Conservation (phyloP, 2,113 vertebrate genomes). For the Neogale vison region DNA sequence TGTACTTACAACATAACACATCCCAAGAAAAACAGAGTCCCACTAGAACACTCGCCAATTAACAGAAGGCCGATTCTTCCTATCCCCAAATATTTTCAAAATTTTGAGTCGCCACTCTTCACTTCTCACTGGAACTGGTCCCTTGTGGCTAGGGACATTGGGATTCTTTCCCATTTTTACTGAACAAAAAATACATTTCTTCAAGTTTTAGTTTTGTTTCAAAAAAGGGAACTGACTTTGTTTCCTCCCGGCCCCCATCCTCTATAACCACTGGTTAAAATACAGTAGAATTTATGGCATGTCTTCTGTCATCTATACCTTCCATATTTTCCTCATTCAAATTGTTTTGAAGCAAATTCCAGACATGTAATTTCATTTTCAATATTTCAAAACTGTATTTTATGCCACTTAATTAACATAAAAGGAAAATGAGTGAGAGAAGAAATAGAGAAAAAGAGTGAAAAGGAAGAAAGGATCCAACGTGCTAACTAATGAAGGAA, state of each 20-base stretch:
- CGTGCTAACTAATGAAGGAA: background rate
- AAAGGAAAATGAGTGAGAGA: background rate
- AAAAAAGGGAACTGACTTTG: constrained; percentile 83
- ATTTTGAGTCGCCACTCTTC: constrained; percentile 74
- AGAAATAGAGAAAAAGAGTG: background rate
- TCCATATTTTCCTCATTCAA: background rate
- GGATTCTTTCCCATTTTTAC: constrained; percentile 69
- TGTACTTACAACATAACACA: constrained; percentile 75
- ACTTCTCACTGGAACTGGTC: constrained; percentile 79
- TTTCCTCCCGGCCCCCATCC: constrained; percentile 82
- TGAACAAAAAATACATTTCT: constrained; percentile 53
- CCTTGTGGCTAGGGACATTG: constrained; percentile 78
- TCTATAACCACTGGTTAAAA: constrained; percentile 84
- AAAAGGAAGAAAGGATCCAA: background rate
- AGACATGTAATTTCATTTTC: constrained; percentile 18
- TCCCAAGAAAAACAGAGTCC: constrained; percentile 79
- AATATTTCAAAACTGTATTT: background rate
- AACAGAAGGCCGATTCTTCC: constrained; percentile 82
- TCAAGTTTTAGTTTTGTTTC: constrained; percentile 80
- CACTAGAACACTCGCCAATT: constrained; percentile 84
- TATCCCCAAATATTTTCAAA: constrained; percentile 78
- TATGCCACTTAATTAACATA: background rate
- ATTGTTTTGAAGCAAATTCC: constrained; percentile 21
- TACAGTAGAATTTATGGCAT: constrained; percentile 72
- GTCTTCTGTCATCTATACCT: background rate